phyloP scores from a whole-genome alignment of 2,113 vertebrate species.

The Hymenochirus boettgeri region DNA sequence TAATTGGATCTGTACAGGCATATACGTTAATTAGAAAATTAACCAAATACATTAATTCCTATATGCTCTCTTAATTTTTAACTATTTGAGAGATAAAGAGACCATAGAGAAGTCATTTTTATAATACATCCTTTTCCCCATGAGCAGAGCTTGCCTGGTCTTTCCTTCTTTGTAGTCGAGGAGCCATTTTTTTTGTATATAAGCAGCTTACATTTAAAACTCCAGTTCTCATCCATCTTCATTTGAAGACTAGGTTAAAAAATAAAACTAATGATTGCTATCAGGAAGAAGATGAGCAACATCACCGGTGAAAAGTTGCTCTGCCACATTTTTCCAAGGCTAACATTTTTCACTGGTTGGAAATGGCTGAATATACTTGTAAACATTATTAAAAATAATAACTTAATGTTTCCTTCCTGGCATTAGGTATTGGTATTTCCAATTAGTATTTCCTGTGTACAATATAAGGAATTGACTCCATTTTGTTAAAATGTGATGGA shows the following conservation, averaged over 20 bases:
- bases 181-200: constrained; percentile 72
- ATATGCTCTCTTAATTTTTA: constrained; percentile 1
- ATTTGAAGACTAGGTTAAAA: constrained; percentile 87
- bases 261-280: constrained; percentile 91
- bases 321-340: constrained; percentile 82
- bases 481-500: constrained; percentile 71
- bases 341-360: constrained; percentile 84
- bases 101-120: not conserved
- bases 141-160: constrained; percentile 50
- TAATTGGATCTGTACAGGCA: constrained; percentile 43
- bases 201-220: constrained; percentile 77
- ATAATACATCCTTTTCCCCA: not conserved
- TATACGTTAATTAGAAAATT: constrained; percentile 45
- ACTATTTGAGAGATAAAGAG: not conserved
- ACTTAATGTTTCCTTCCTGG: constrained; percentile 87
- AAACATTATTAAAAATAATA: constrained; percentile 97
- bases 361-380: constrained; percentile 87
- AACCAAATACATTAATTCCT: not conserved
- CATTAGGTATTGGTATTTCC: constrained; percentile 77
- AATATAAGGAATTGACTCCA: constrained; percentile 66
- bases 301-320: constrained; percentile 82
- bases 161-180: constrained; percentile 56
- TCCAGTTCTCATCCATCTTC: constrained; percentile 77
- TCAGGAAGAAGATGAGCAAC: constrained; percentile 79
- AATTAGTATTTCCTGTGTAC: constrained; percentile 78